Base-by-base conservation (phyloP, 2,113 vertebrate genomes). In the Rattus rattus region DNA sequence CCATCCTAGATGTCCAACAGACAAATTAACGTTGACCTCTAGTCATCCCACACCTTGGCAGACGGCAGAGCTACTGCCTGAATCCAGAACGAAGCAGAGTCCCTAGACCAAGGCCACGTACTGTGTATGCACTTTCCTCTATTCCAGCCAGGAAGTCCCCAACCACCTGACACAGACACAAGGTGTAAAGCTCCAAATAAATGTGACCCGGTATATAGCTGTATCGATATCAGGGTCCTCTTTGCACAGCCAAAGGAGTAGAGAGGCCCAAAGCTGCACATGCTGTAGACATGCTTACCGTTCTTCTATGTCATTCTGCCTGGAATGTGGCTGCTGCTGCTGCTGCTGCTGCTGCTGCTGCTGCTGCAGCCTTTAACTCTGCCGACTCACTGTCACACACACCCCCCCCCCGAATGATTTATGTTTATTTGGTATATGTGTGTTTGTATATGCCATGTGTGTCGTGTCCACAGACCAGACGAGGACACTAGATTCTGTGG, bases 11-110 rank as follows among this genome's bases (percentile, higher is more conserved):
- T 86, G 91, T 90, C 69, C 83, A 97, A 94, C 87, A 97, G 94
- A 69, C 97, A 70, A 96, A 92, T 95, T 91, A 96, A 96, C 94
- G 96, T 95, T 97, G 94, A 96, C 91, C 88, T 91, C 92, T 95
- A 88, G 81, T 96, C 95, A 95, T 95, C 91, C 83, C 86, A 95
- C 17, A 16, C n/a, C 63, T 80, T 87, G 86, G 87, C 89, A 96
- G 95, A 96, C 93, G 85, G 91, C 88, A 95, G 63, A 86, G 56
- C 76, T 92, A 69, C 70, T 91, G 65, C 65, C 70, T 65, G 33
- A 69, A 88, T 69, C 90, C 69, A 96, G 73, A 94, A 97, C 39
- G 86, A 96, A 95, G 43, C 61, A 80, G 69, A 92, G 47, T 4
- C 26, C 83, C 49, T 91, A 95, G 83, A 85, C 20, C 6, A 88